Conservation (phyloP, 2,797 vertebrate genomes). For the Molothrus aeneus region DNA sequence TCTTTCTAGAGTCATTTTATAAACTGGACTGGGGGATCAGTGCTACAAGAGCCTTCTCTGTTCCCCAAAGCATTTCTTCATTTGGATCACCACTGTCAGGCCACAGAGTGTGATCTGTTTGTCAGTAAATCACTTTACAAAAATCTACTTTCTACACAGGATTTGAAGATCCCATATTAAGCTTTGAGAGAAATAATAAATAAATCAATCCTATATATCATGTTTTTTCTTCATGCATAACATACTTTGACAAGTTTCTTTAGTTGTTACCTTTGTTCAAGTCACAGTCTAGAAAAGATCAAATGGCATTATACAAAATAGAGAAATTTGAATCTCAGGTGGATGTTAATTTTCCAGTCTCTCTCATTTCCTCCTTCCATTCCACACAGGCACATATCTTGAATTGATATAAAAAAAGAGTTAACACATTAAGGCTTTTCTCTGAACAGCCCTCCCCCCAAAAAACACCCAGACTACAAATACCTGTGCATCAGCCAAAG, state of each 20-base stretch:
- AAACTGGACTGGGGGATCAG: neutral
- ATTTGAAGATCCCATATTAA: neutral
- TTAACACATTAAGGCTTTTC: neutral
- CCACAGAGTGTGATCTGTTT: neutral
- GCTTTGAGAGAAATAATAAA: neutral
- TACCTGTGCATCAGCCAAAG: neutral
- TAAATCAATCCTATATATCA: neutral
- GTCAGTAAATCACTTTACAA: neutral
- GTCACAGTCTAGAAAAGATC: neutral
- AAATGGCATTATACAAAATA: neutral
- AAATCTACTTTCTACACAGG: neutral
- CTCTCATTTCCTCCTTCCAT: neutral
- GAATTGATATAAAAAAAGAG: neutral
- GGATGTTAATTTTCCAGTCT: neutral
- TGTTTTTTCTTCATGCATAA: neutral
- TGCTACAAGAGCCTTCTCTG: neutral
- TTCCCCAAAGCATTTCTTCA: neutral
- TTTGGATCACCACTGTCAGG: neutral
- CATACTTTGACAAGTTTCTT: neutral
- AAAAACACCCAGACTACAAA: neutral
- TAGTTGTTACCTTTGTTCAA: neutral
- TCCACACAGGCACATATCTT: neutral
- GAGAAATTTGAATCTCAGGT: neutral
- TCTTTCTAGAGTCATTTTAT: neutral
- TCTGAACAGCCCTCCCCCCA: neutral